phyloP scores from a whole-genome alignment of 2,113 vertebrate genomes.

The Calidris pugnax region DNA sequence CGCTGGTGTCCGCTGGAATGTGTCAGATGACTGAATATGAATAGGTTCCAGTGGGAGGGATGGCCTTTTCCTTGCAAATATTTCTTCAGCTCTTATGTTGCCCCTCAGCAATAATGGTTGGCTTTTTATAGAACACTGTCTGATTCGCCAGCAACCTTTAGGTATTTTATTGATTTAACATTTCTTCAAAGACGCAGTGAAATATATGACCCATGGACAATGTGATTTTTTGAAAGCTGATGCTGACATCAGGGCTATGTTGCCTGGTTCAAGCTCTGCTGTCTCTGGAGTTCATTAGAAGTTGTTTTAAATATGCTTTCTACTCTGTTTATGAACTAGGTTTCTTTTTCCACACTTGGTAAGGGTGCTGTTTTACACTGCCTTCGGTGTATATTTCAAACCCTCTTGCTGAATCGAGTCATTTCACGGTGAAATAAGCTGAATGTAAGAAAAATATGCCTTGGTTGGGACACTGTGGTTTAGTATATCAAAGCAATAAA shows the following conservation, averaged over 20 bases:
- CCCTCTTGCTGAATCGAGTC: slow-evolving; percentile 25
- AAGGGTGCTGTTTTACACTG: background rate
- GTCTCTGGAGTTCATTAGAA: slow-evolving; percentile 22
- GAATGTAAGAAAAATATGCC: slow-evolving; percentile 25
- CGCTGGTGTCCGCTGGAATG: background rate
- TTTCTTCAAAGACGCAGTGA: slow-evolving; percentile 63
- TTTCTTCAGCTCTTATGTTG: slow-evolving; percentile 55
- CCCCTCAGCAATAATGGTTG: slow-evolving; percentile 24
- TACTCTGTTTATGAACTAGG: slow-evolving; percentile 6
- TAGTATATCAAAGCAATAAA: slow-evolving; percentile 25
- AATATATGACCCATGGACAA: slow-evolving; percentile 52
- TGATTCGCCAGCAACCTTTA: slow-evolving; percentile 66
- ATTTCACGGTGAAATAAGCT: slow-evolving; percentile 52
- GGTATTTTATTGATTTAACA: slow-evolving; percentile 74
- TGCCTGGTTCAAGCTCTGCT: slow-evolving; percentile 13
- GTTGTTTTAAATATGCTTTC: slow-evolving; percentile 46
- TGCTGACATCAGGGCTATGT: slow-evolving; percentile 8
- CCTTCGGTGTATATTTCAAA: background rate
- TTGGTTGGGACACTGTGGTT: background rate
- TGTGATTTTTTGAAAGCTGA: slow-evolving; percentile 9
- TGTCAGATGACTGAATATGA: background rate
- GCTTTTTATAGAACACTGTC: slow-evolving; percentile 64
- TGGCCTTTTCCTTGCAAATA: slow-evolving; percentile 60
- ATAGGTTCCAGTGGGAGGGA: background rate
- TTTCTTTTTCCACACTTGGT: background rate